These are phyloP conservation scores for Schlechtendalia chinensis DNA, from an alignment of 1,140 invertebrate species.

Conservation along the genomic window DNA sequence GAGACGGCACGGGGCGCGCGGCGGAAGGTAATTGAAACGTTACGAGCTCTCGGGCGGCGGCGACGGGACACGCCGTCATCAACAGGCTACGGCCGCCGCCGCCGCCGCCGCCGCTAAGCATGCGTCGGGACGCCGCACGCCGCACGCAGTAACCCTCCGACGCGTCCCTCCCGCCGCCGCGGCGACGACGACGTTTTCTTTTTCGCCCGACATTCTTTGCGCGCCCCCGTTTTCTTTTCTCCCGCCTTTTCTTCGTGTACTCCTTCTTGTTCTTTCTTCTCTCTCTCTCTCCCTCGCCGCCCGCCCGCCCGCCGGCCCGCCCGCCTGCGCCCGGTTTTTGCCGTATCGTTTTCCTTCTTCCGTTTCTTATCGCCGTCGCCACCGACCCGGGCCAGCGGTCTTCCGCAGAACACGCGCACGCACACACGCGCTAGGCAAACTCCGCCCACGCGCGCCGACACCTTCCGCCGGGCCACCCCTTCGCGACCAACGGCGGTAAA, in stretches of 20 bases:
- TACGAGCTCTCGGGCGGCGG: constrained; percentile 18
- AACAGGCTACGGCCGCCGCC: constrained; percentile 44
- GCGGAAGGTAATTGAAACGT: constrained; percentile 46
- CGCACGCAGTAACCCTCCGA: not conserved
- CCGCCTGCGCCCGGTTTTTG: not conserved
- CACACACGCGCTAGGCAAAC: constrained; percentile 15
- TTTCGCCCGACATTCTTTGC: constrained; percentile 42
- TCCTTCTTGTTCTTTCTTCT: not conserved
- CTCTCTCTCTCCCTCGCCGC: not conserved
- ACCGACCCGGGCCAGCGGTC: constrained; percentile 31
- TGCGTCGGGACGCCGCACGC: constrained; percentile 39
- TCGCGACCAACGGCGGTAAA: constrained; percentile 40
- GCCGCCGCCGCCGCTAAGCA: constrained; percentile 45
- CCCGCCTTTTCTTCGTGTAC: constrained; percentile 45
- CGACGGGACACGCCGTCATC: constrained; percentile 36
- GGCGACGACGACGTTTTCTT: not conserved
- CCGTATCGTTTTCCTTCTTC: constrained; percentile 42
- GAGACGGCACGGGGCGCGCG: not conserved
- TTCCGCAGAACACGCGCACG: constrained; percentile 33
- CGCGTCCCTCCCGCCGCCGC: not conserved
- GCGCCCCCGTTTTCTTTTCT: constrained; percentile 46
- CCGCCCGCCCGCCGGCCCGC: not conserved
- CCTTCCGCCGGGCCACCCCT: constrained; percentile 33
- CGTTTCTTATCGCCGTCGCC: constrained; percentile 22
- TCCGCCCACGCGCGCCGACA: constrained; percentile 28